Evolutionary conservation across 2,797 vertebrate species (phyloP).

Genomic region (Octomys mimax): DNA sequence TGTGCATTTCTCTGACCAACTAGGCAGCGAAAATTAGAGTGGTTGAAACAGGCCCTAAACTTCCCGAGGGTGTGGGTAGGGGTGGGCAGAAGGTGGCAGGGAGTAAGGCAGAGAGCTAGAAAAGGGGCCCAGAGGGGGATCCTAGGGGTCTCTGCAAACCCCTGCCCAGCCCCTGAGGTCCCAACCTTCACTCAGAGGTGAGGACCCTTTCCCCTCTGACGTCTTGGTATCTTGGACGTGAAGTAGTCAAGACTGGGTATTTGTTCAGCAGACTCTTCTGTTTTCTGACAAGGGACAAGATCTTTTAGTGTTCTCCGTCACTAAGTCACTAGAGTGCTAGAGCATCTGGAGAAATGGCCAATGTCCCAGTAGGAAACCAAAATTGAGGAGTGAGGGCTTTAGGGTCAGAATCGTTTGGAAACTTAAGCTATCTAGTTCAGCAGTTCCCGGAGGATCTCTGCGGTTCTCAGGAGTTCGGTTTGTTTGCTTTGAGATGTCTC

Average conservation of each 20-base stretch:
- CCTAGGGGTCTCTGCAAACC: conserved; percentile 12
- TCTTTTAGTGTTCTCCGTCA: background rate
- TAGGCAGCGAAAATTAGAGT: conserved; percentile 66
- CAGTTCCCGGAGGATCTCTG: background rate
- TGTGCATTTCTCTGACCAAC: conserved; percentile 64
- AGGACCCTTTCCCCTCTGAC: background rate
- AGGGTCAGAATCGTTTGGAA: background rate
- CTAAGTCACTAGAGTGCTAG: background rate
- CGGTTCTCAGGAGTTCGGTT: background rate
- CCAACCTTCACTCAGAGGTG: background rate
- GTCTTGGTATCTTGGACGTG: background rate
- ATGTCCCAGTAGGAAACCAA: conserved; percentile 52
- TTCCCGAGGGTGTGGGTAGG: background rate
- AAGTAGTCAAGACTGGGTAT: background rate
- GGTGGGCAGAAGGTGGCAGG: background rate
- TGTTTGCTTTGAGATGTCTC: background rate
- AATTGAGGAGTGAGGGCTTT: background rate
- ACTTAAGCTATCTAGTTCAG: background rate
- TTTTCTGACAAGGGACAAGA: background rate
- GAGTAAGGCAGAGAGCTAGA: background rate
- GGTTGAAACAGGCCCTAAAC: conserved; percentile 64
- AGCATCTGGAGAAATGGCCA: conserved; percentile 6
- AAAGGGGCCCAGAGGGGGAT: conserved; percentile 5
- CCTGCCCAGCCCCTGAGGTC: no score
- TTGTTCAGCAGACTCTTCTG: conserved; percentile 2